Conservation (phyloP, 2,113 vertebrate species). For the Amphilophus citrinellus region DNA sequence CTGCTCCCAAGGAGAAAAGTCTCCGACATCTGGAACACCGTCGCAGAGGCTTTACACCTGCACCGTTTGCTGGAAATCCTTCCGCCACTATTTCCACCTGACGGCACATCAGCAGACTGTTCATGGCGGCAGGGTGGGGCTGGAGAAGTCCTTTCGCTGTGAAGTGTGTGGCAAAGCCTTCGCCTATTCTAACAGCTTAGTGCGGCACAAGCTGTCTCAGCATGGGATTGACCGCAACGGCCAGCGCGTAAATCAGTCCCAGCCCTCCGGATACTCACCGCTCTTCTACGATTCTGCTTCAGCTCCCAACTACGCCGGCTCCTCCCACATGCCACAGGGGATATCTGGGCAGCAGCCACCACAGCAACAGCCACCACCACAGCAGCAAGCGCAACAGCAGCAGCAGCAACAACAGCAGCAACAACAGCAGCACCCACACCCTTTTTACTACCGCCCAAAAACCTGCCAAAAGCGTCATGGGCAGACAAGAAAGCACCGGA, state of each 20-base stretch:
- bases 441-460: conserved; percentile 79
- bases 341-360: background rate
- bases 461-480: conserved; percentile 69
- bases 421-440: conserved; percentile 62
- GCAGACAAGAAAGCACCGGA: conserved; percentile 64
- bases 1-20: conserved; percentile 81
- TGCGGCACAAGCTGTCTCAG: conserved; percentile 91
- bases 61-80: conserved; percentile 90
- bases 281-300: conserved; percentile 77
- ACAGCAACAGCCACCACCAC: accelerated
- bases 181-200: conserved; percentile 92
- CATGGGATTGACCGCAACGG: conserved; percentile 79
- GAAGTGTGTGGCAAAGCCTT: conserved; percentile 93
- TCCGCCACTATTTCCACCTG: conserved; percentile 92
- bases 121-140: conserved; percentile 79
- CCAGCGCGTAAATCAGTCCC: conserved; percentile 64
- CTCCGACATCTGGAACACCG: conserved; percentile 77
- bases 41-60: conserved; percentile 84
- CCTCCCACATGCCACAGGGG: conserved; percentile 59
- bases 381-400: conserved; percentile 7
- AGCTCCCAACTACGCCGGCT: conserved; percentile 44
- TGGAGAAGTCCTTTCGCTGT: conserved; percentile 89
- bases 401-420: background rate
- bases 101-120: conserved; percentile 92
- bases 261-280: conserved; percentile 71